phyloP scores from a whole-genome alignment of 2,888 invertebrate genomes.

The Rhogogaster chlorosoma region DNA sequence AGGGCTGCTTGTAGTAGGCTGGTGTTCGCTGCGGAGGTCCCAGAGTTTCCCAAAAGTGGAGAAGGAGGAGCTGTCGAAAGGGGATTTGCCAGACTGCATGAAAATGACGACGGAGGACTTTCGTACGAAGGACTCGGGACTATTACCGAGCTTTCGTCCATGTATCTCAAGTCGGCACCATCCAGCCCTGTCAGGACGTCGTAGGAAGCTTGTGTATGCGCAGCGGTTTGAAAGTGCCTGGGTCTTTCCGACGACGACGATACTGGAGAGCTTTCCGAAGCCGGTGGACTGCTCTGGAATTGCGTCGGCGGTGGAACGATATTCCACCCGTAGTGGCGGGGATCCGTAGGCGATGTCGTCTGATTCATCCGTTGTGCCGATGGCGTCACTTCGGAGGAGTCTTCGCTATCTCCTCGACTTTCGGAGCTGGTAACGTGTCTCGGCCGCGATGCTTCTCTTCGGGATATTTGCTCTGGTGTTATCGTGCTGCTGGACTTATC shows the following conservation, averaged over 20 bases:
- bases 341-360: conserved; percentile 63
- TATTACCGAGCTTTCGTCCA: conserved; percentile 94
- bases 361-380: conserved; percentile 57
- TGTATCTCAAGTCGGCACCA: conserved; percentile 92
- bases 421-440: neutral
- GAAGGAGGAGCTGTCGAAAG: conserved; percentile 81
- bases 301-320: conserved; percentile 88
- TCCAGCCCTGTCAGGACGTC: conserved; percentile 90
- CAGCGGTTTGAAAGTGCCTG: conserved; percentile 80
- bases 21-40: conserved; percentile 80
- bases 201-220: conserved; percentile 83
- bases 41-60: conserved; percentile 80
- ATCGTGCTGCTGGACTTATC: conserved; percentile 74
- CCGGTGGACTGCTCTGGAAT: conserved; percentile 85
- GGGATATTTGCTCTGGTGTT: conserved; percentile 73
- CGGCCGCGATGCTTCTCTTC: conserved; percentile 57
- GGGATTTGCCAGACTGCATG: conserved; percentile 74
- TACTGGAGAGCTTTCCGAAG: conserved; percentile 82
- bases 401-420: conserved; percentile 38
- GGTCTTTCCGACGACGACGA: conserved; percentile 79
- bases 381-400: conserved; percentile 66
- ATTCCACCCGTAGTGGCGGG: conserved; percentile 77
- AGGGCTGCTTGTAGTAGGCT: conserved; percentile 87
- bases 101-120: conserved; percentile 85
- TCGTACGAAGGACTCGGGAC: conserved; percentile 89